Conservation (phyloP, 2,797 vertebrate genomes). For the Etheostoma nigrum region DNA sequence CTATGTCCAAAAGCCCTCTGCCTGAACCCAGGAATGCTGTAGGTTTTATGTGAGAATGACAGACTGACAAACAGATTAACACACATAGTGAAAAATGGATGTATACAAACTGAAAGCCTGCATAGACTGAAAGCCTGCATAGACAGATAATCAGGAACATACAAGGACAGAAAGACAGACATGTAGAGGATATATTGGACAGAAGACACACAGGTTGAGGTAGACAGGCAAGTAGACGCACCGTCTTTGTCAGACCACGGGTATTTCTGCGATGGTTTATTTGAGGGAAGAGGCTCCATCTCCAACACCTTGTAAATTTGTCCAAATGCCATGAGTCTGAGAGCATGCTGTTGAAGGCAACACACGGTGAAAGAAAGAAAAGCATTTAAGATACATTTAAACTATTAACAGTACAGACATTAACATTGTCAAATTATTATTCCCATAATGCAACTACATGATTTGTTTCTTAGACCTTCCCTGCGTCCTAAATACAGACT, state of each 20-base stretch:
- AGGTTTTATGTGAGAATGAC: background rate
- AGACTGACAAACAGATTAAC: background rate
- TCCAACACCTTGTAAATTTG: slow-evolving; percentile 98
- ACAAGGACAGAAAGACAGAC: slow-evolving; percentile 8
- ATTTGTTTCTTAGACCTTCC: background rate
- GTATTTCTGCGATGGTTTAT: slow-evolving; percentile 97
- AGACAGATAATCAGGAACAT: slow-evolving; percentile 18
- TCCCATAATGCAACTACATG: background rate
- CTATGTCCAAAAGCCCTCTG: slow-evolving; percentile 5
- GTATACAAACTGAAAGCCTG: background rate
- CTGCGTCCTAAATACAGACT: background rate
- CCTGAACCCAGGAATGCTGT: slow-evolving; percentile 16
- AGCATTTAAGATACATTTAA: slow-evolving; percentile 8
- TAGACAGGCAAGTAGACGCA: slow-evolving; percentile 37
- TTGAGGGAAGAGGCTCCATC: slow-evolving; percentile 98
- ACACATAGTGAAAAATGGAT: background rate
- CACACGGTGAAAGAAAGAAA: slow-evolving; percentile 22
- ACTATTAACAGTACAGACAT: background rate
- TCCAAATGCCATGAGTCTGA: slow-evolving; percentile 97
- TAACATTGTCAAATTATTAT: slow-evolving; percentile 3
- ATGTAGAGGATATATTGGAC: background rate
- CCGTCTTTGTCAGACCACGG: slow-evolving; percentile 98
- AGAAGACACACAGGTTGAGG: slow-evolving; percentile 14
- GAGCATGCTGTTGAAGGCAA: slow-evolving; percentile 87
- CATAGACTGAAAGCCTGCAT: slow-evolving; percentile 5